Percentiles rank a stretch among this genome's conserved stretches.
Conservation (phyloP, 2,888 invertebrate genomes). For the Orthosia incerta region DNA sequence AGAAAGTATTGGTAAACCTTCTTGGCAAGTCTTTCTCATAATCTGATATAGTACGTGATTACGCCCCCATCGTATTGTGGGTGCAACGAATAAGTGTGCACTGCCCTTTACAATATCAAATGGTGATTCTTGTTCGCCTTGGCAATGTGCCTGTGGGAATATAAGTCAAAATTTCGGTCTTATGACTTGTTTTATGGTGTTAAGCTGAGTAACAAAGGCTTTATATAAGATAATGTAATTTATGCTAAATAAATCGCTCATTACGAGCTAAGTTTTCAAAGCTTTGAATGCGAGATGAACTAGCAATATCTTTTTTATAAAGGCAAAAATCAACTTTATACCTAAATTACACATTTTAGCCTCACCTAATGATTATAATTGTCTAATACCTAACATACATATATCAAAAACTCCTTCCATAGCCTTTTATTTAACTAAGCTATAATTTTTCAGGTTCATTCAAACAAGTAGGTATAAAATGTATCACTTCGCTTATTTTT, state of each 20-base stretch:
- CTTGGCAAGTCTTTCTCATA: constrained; percentile 36
- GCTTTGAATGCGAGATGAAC: neutral
- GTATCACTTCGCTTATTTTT: constrained; percentile 6
- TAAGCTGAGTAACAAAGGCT: constrained; percentile 16
- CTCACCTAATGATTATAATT: too few relatives aligned
- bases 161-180: constrained; percentile 47
- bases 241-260: neutral
- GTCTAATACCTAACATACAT: too few relatives aligned
- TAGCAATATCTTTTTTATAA: neutral
- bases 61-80: constrained; percentile 18
- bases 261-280: neutral
- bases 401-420: too few relatives aligned
- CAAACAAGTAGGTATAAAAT: constrained; percentile 6
- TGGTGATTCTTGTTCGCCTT: constrained; percentile 52
- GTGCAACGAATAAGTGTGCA: constrained; percentile 44
- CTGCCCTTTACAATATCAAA: constrained; percentile 43
- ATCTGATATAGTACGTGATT: constrained; percentile 25
- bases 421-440: neutral
- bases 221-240: neutral
- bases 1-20: constrained; percentile 26
- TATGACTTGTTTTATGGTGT: constrained; percentile 33
- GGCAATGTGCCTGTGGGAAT: constrained; percentile 61
- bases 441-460: neutral
- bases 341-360: neutral
- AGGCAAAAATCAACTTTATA: too few relatives aligned